These are phyloP conservation scores for Trachelipus rathkii DNA, from an alignment of 1,140 invertebrate species.

Conservation along the genomic window DNA sequence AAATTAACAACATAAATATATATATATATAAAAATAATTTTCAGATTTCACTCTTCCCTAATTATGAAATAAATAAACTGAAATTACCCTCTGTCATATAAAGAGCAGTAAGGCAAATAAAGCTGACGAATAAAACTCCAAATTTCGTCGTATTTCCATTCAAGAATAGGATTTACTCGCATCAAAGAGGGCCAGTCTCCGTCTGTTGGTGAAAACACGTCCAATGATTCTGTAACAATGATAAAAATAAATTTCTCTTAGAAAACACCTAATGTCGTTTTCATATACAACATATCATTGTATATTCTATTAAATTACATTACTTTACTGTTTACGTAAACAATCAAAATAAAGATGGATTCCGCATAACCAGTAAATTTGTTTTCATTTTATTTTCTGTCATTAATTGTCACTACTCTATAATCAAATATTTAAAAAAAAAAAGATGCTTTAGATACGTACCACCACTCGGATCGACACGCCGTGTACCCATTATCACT, in stretches of 20 bases:
- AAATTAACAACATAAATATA: no score
- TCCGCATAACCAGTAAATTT: no score
- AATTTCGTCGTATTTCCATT: constrained; percentile 84
- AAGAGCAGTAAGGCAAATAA: constrained; percentile 76
- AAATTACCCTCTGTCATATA: constrained; percentile 77
- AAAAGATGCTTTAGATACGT: background rate
- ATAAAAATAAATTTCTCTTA: background rate
- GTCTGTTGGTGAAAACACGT: constrained; percentile 61
- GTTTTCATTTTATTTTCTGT: no score
- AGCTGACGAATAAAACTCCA: constrained; percentile 78
- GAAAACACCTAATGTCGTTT: no score
- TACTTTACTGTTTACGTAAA: no score
- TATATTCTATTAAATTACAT: no score
- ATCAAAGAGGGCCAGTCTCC: constrained; percentile 79
- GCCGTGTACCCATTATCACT: constrained; percentile 80
- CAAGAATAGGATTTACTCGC: constrained; percentile 77
- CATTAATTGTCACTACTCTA: no score
- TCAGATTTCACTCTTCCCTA: no score
- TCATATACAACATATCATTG: no score
- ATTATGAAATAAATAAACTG: constrained; percentile 33
- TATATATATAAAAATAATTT: no score
- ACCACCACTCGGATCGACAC: constrained; percentile 73
- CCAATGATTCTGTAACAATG: constrained; percentile 35
- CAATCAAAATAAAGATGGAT: no score
- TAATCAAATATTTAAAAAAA: no score